Conservation (phyloP, 1,140 invertebrate species). For the Gonatopus flavifemur region DNA sequence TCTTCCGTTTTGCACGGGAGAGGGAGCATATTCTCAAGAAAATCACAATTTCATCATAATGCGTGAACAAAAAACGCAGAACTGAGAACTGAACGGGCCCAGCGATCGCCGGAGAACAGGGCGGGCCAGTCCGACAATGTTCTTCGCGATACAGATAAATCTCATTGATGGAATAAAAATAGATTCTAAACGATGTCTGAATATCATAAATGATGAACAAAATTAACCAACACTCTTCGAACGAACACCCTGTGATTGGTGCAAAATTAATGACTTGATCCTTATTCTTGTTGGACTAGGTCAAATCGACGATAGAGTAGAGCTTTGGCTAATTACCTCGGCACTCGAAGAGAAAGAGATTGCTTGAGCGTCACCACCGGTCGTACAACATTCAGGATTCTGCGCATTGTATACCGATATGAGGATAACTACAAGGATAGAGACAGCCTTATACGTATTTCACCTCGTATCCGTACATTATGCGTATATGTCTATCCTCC, state of each 20-base stretch:
- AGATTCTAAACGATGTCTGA: too few relatives aligned
- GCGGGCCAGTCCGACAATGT: slow-evolving; percentile 6
- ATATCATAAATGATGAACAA: too few relatives aligned
- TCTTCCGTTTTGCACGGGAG: too few relatives aligned
- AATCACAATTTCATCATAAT: too few relatives aligned
- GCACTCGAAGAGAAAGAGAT: slow-evolving; percentile 24
- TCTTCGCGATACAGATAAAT: too few relatives aligned
- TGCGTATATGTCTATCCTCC: neutral
- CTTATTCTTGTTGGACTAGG: slow-evolving; percentile 11
- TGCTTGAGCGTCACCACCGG: slow-evolving; percentile 15
- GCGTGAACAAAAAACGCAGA: too few relatives aligned
- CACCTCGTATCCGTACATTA: neutral
- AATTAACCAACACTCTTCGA: too few relatives aligned
- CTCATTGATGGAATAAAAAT: too few relatives aligned
- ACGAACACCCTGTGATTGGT: slow-evolving; percentile 26
- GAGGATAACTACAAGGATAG: neutral
- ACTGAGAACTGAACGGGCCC: too few relatives aligned
- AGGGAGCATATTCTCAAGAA: too few relatives aligned
- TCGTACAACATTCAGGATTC: neutral
- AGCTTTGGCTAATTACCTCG: slow-evolving; percentile 29
- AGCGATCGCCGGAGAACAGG: neutral
- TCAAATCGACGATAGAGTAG: slow-evolving; percentile 25
- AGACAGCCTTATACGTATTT: neutral
- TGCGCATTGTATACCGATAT: neutral
- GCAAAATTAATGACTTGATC: slow-evolving; percentile 26